A percentile compares a stretch with the other conserved stretches of the same genome.
These are phyloP conservation scores for Arctia plantaginis DNA, from an alignment of 2,888 invertebrate species.

Conservation along the genomic window DNA sequence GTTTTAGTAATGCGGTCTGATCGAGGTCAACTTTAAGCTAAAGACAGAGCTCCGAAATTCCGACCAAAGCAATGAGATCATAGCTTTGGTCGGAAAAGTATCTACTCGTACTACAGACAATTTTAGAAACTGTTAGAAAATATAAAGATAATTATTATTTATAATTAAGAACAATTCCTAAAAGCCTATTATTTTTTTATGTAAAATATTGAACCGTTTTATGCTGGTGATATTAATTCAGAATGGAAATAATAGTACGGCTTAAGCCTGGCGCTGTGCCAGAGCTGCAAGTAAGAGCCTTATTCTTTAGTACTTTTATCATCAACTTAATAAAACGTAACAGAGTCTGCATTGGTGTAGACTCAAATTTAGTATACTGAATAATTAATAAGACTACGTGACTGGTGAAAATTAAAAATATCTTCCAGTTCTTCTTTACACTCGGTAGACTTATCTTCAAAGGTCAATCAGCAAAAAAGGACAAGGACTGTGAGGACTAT, in stretches of 20 bases:
- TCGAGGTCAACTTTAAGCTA: not conserved
- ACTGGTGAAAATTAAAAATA: not conserved
- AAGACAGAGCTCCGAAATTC: not conserved
- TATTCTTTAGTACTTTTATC: constrained; percentile 63
- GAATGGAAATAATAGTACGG: constrained; percentile 67
- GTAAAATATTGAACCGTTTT: constrained; percentile 55
- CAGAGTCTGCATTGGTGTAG: constrained; percentile 21
- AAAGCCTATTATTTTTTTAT: constrained; percentile 31
- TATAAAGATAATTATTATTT: not conserved
- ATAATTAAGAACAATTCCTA: constrained; percentile 7
- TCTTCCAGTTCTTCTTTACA: not conserved
- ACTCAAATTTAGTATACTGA: constrained; percentile 15
- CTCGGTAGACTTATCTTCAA: not conserved
- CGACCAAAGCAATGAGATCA: not conserved
- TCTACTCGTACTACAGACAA: not conserved
- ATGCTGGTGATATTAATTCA: constrained; percentile 56
- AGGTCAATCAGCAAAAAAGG: too few species aligned
- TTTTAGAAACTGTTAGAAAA: not conserved
- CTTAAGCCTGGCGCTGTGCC: constrained; percentile 65
- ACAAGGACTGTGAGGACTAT: too few species aligned
- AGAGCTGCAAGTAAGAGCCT: constrained; percentile 65
- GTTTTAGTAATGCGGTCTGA: not conserved
- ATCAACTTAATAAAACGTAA: constrained; percentile 55
- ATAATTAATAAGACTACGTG: not conserved
- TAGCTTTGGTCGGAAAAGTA: not conserved